These are phyloP conservation scores for Euwallacea similis DNA, from an alignment of 1,140 invertebrate species.

Conservation along the genomic window DNA sequence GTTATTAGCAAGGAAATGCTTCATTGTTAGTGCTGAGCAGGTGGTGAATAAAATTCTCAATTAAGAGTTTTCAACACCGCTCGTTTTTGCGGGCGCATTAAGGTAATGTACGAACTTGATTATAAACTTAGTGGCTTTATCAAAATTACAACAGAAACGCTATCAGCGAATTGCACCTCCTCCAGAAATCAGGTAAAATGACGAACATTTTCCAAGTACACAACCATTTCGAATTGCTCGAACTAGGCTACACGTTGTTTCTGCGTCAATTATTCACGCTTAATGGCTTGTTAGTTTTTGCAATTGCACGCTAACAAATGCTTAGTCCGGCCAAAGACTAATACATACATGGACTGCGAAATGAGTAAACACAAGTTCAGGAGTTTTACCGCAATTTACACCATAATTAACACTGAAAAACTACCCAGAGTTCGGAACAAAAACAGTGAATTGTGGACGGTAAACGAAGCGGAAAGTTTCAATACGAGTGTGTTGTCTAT, in stretches of 20 bases:
- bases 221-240: slow-evolving; percentile 9
- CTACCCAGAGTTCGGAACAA: background rate
- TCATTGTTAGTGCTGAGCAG: too few species aligned
- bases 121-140: slow-evolving; percentile 6
- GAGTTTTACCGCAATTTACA: too few species aligned
- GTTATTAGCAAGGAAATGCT: too few species aligned
- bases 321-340: too few species aligned
- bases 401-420: too few species aligned
- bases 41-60: background rate
- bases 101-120: background rate
- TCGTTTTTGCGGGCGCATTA: slow-evolving; percentile 5
- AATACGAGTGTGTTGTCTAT: slow-evolving; percentile 10
- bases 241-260: slow-evolving; percentile 12
- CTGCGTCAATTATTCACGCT: background rate
- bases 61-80: slow-evolving; percentile 11
- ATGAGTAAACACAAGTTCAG: too few species aligned
- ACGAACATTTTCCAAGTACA: slow-evolving; percentile 6
- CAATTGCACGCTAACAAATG: background rate
- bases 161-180: slow-evolving; percentile 13
- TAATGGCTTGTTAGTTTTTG: background rate
- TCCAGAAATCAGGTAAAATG: slow-evolving; percentile 12
- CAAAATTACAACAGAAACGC: slow-evolving; percentile 7
- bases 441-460: background rate
- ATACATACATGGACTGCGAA: too few species aligned
- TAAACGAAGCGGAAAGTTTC: slow-evolving; percentile 17